phyloP scores from a whole-genome alignment of 2,113 vertebrate species.

The Brienomyrus longianalis region DNA sequence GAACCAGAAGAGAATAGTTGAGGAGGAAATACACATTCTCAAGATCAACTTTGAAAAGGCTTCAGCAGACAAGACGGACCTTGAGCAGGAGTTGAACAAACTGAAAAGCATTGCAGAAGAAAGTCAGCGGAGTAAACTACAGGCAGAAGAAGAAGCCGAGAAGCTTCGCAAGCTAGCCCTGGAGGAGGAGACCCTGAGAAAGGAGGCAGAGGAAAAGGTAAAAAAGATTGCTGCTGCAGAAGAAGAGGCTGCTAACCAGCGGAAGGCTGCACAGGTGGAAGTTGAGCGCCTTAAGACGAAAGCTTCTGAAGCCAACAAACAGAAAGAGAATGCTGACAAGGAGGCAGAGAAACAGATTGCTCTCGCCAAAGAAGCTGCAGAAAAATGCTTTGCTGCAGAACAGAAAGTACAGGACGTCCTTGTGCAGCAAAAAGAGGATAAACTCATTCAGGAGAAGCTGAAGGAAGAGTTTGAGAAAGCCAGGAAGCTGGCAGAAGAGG shows the following conservation, averaged over 20 bases:
- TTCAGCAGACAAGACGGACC: conserved; percentile 76
- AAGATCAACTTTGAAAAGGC: conserved; percentile 88
- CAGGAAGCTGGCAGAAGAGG: conserved; percentile 71
- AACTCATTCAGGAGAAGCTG: conserved; percentile 70
- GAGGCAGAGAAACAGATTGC: conserved; percentile 81
- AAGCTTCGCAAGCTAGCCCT: conserved; percentile 72
- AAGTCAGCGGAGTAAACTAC: conserved; percentile 77
- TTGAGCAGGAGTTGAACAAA: conserved; percentile 85
- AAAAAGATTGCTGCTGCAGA: conserved; percentile 78
- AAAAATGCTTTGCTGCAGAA: conserved; percentile 75
- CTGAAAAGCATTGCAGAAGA: conserved; percentile 83
- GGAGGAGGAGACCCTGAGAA: conserved; percentile 75
- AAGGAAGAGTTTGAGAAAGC: conserved; percentile 76
- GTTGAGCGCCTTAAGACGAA: conserved; percentile 78
- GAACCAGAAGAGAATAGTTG: conserved; percentile 80
- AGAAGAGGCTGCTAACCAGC: conserved; percentile 80
- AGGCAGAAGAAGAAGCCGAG: conserved; percentile 76
- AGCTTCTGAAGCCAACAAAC: conserved; percentile 78
- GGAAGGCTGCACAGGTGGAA: conserved; percentile 77
- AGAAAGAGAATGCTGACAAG: conserved; percentile 79
- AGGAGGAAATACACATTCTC: conserved; percentile 85
- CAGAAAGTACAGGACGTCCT: conserved; percentile 77
- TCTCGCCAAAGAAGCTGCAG: conserved; percentile 75
- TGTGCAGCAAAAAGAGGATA: conserved; percentile 80
- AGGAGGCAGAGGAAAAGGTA: conserved; percentile 85